Evolutionary conservation across 2,797 vertebrate genomes (phyloP), one percentile per base, ranked within the genome.

Genomic region (Takifugu rubripes): DNA sequence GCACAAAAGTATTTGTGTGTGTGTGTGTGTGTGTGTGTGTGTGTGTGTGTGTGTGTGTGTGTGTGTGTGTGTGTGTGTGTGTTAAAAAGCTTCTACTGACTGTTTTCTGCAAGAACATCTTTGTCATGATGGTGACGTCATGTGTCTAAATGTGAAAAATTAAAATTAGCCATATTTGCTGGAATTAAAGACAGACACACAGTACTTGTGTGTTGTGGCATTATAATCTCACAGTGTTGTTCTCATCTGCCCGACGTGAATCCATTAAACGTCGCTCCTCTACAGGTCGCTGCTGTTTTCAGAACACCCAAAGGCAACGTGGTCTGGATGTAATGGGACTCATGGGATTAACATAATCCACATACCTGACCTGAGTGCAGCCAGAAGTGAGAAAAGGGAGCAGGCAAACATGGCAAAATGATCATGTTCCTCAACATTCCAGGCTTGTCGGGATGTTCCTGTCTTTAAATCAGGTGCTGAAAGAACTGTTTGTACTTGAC

Each of bases 391-490:
- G 16, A 44, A 44, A 52, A 31, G 36, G 17, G 17, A 6, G 44
- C 57, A 43, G 21, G 52, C 40, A 42, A 27, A 52, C 3, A 8
- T 57, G 52, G 33, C 33, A 11, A 11, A 47, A 42, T 61, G 0
- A 62, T 62, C 27, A 43, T 64, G 64, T 70, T 68, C 42, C 51
- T 33, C 10, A 47, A 52, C 64, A 77, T 78, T 75, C 64, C 56
- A 49, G 33, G 54, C 56, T 68, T 64, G 33, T 43, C 48, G 26
- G 48, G 54, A 48, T 56, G 48, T 57, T 61, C 52, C 54, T 75
- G 56, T 17, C 66, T 48, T 61, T 57, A 16, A 55, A 31, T 47
- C 26, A 10, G 62, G 6, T 33, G 6, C 52, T 53, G 53, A 63
- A 64, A 52, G 33, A 29, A 26, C 17, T 65, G 17, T 64, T 24